A percentile compares a stretch with the other conserved stretches of the same genome.
These are phyloP conservation scores for Rhyacophila evoluta DNA, from an alignment of 2,888 invertebrate species.

Conservation along the genomic window DNA sequence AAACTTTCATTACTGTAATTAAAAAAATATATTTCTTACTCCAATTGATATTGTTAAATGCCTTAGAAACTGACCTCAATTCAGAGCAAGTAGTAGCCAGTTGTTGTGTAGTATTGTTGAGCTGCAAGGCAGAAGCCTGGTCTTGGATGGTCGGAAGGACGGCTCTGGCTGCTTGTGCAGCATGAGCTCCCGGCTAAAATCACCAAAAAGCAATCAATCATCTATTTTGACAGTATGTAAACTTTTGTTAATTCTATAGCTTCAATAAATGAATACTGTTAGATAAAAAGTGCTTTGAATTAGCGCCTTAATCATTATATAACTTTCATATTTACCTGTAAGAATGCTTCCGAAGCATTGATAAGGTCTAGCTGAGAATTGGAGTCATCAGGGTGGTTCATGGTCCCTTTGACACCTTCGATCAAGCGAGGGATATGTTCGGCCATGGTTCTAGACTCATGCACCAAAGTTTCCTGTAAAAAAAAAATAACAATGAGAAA, in stretches of 20 bases:
- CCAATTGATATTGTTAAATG: too few relatives aligned
- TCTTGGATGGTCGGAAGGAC: slow-evolving; percentile 87
- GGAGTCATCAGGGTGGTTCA: slow-evolving; percentile 77
- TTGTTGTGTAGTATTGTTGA: slow-evolving; percentile 78
- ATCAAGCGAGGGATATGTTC: slow-evolving; percentile 86
- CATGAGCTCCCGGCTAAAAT: slow-evolving; percentile 74
- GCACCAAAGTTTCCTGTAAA: slow-evolving; percentile 76
- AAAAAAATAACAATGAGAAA: slow-evolving; percentile 60
- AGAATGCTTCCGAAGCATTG: slow-evolving; percentile 85
- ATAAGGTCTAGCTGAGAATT: slow-evolving; percentile 84
- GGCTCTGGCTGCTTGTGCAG: slow-evolving; percentile 82
- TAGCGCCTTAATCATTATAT: too few relatives aligned
- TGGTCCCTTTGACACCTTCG: slow-evolving; percentile 80
- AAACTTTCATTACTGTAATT: too few relatives aligned
- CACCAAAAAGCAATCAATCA: not conserved
- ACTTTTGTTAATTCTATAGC: not conserved
- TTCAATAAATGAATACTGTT: too few relatives aligned
- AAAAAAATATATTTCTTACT: too few relatives aligned
- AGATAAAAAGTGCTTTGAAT: too few relatives aligned
- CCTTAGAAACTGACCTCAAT: slow-evolving; percentile 68
- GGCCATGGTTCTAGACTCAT: slow-evolving; percentile 80
- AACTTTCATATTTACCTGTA: slow-evolving; percentile 76
- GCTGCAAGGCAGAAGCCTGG: slow-evolving; percentile 80
- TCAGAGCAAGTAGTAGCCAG: slow-evolving; percentile 76
- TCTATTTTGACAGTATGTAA: not conserved